A percentile compares a stretch with the other conserved stretches of the same genome.
Evolutionary conservation across 2,888 invertebrate species (phyloP).

Genomic region (Caenorhabditis doughertyi): DNA sequence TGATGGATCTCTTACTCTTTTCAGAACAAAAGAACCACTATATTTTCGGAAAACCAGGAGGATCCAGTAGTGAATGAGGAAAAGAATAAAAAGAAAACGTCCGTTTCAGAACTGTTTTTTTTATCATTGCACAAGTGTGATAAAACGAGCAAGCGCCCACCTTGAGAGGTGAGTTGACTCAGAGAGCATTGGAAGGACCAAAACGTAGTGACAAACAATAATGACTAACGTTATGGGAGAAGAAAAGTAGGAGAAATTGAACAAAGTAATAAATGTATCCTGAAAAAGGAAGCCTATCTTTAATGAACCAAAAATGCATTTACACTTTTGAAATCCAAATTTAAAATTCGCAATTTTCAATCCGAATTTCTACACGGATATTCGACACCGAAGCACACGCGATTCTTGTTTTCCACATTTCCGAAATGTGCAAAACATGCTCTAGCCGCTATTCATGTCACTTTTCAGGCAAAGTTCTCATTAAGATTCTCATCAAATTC

Average conservation of each 20-base stretch:
- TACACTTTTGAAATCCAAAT: constrained; percentile 1
- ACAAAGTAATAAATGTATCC: not conserved
- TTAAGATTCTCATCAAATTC: constrained; percentile 51
- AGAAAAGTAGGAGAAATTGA: not conserved
- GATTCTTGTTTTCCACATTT: constrained; percentile 34
- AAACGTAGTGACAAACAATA: constrained; percentile 37
- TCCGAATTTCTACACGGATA: constrained; percentile 20
- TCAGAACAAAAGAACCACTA: not conserved
- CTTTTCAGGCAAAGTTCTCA: constrained; percentile 50
- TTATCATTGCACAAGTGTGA: constrained; percentile 25
- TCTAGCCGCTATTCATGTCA: constrained; percentile 41
- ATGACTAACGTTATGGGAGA: constrained; percentile 32
- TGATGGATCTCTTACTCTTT: not conserved
- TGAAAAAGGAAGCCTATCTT: not conserved
- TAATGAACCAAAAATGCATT: not conserved
- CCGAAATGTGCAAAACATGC: constrained; percentile 42
- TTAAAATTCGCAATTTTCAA: constrained; percentile 14
- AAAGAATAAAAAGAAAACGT: constrained; percentile 2
- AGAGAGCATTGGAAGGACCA: constrained; percentile 34
- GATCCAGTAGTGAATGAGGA: too few species aligned
- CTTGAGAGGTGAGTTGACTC: constrained; percentile 32
- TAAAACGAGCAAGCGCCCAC: constrained; percentile 30
- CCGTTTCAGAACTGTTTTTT: constrained; percentile 14
- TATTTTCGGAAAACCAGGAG: not conserved
- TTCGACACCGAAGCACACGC: constrained; percentile 43